Evolutionary conservation across 2,113 vertebrate species (phyloP).

Genomic region (Ammodytes marinus): DNA sequence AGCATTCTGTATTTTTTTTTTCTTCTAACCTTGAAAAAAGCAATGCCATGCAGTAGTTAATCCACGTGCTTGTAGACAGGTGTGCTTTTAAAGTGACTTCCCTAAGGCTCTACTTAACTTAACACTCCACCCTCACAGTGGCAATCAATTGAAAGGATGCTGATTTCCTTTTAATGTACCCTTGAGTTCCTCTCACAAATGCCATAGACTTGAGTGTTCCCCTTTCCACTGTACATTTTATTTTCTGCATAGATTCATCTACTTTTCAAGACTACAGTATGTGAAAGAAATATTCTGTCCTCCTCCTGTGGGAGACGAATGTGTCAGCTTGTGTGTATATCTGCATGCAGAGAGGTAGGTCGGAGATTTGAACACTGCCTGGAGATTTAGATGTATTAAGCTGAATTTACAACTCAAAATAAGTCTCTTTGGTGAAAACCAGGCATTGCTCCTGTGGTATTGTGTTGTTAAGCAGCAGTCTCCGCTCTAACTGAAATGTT

Average conservation of each 20-base stretch:
- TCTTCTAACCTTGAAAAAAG: not conserved
- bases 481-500: constrained; percentile 47
- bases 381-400: constrained; percentile 21
- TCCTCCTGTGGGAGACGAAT: not conserved
- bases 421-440: constrained; percentile 20
- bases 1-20: constrained; percentile 1
- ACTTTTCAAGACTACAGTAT: constrained; percentile 2
- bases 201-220: not conserved
- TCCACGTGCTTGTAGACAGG: constrained; percentile 6
- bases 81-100: constrained; percentile 49
- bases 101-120: constrained; percentile 36
- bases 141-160: constrained; percentile 56
- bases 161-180: constrained; percentile 49
- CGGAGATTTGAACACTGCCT: not conserved
- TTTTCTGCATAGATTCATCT: constrained; percentile 5
- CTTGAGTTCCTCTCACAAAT: constrained; percentile 29
- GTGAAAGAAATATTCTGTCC: constrained; percentile 1
- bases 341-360: not conserved
- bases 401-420: constrained; percentile 30
- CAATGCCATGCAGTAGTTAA: constrained; percentile 18
- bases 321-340: constrained; percentile 1
- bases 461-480: constrained; percentile 38
- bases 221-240: constrained; percentile 8
- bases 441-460: constrained; percentile 30
- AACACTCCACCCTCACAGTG: constrained; percentile 19